A percentile compares a stretch with the other conserved stretches of the same genome.
Evolutionary conservation across 2,113 vertebrate genomes (phyloP).

Genomic region (Nannobrachium achirus): DNA sequence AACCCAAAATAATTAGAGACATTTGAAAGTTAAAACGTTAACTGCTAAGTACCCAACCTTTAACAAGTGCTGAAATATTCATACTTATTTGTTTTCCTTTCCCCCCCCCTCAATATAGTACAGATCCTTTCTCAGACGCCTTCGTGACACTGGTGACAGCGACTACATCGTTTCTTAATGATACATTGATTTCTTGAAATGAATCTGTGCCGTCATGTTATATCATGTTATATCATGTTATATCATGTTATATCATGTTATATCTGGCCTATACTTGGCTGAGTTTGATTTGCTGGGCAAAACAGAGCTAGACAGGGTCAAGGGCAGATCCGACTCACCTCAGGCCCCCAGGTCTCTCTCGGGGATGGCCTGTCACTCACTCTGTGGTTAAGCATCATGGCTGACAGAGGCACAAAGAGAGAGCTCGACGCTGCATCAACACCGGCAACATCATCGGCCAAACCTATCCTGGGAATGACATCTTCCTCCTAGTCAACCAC

Average conservation of each 20-base stretch:
- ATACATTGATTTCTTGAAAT: not conserved
- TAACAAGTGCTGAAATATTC: too few relatives aligned
- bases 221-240: conserved; percentile 69
- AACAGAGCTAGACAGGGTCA: conserved; percentile 72
- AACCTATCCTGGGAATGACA: conserved; percentile 74
- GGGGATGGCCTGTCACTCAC: conserved; percentile 72
- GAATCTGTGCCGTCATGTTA: not conserved
- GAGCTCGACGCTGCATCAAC: conserved; percentile 72
- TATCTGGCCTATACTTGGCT: conserved; percentile 39
- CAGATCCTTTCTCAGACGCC: too few relatives aligned
- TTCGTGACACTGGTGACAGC: too few relatives aligned
- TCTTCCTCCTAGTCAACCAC: conserved; percentile 71
- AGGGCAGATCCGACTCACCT: conserved; percentile 78
- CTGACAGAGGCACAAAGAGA: conserved; percentile 76
- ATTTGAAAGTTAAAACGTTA: too few relatives aligned
- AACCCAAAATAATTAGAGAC: too few relatives aligned
- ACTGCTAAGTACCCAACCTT: too few relatives aligned
- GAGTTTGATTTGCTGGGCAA: conserved; percentile 67
- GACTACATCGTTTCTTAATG: not conserved
- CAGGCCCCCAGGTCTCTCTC: conserved; percentile 65
- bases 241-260: conserved; percentile 58
- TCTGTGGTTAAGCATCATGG: conserved; percentile 72
- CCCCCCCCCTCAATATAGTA: too few relatives aligned
- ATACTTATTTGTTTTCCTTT: too few relatives aligned
- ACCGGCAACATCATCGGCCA: conserved; percentile 72